These are phyloP conservation scores for Mixornis gularis DNA, from an alignment of 2,113 vertebrate species.

Conservation along the genomic window DNA sequence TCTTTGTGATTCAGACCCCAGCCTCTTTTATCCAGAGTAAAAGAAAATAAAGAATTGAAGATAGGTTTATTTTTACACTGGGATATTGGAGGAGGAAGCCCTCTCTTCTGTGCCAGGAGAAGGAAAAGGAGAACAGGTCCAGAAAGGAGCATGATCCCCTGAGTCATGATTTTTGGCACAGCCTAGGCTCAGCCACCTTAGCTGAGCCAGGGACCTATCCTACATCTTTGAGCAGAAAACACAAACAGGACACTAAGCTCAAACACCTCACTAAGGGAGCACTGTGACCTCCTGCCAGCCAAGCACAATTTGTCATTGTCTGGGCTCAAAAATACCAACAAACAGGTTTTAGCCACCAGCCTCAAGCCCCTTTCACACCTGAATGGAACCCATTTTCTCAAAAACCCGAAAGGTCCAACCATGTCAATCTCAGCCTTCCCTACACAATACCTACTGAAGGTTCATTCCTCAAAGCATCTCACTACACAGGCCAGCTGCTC, in stretches of 20 bases:
- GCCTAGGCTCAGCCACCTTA: background rate
- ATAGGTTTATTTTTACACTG: background rate
- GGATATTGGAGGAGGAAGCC: background rate
- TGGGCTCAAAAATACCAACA: background rate
- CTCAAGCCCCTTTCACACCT: background rate
- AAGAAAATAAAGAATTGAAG: background rate
- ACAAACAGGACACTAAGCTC: background rate
- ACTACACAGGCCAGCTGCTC: accelerated
- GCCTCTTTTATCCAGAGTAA: background rate
- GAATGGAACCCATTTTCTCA: background rate
- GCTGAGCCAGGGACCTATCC: background rate
- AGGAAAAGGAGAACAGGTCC: background rate
- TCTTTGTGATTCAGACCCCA: background rate
- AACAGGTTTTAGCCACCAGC: background rate
- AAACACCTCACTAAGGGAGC: background rate
- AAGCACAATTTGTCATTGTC: background rate
- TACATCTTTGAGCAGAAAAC: background rate
- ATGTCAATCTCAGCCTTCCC: background rate
- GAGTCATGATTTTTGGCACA: background rate
- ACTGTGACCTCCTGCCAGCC: background rate
- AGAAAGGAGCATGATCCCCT: background rate
- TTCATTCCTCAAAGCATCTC: background rate
- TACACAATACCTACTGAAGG: background rate
- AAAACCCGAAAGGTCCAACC: background rate
- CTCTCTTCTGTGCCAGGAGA: background rate